phyloP scores from a whole-genome alignment of 2,888 invertebrate species.

The Tenthredo amoena region DNA sequence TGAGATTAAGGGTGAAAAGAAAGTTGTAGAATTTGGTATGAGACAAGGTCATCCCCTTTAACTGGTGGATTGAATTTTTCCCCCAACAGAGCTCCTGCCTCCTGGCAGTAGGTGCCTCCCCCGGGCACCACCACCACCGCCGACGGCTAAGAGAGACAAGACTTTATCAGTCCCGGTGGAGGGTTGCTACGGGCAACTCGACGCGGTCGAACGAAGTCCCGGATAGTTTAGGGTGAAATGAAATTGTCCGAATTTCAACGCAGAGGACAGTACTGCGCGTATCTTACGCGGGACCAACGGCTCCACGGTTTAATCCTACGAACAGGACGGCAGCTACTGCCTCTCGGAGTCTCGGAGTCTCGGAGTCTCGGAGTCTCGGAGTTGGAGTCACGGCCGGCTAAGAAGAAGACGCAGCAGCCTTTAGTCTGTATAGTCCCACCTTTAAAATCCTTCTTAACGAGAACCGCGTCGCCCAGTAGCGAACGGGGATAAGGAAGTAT shows the following conservation, averaged over 20 bases:
- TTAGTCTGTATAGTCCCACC: slow-evolving; percentile 26
- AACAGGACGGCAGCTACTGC: slow-evolving; percentile 51
- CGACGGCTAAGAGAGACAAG: slow-evolving; percentile 69
- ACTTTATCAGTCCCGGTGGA: slow-evolving; percentile 69
- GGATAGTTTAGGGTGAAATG: slow-evolving; percentile 67
- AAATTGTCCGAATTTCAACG: slow-evolving; percentile 69
- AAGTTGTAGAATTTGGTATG: slow-evolving; percentile 35
- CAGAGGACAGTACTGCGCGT: slow-evolving; percentile 56
- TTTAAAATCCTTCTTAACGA: slow-evolving; percentile 22
- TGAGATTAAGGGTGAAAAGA: not conserved
- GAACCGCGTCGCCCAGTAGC: slow-evolving; percentile 15
- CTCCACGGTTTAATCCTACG: slow-evolving; percentile 64
- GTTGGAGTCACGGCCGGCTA: slow-evolving; percentile 15
- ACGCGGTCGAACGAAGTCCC: slow-evolving; percentile 61
- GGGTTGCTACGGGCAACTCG: slow-evolving; percentile 77
- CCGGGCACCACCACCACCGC: slow-evolving; percentile 54
- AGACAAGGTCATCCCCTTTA: slow-evolving; percentile 74
- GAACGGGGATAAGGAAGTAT: not conserved
- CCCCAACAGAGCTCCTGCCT: slow-evolving; percentile 56
- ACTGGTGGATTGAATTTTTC: slow-evolving; percentile 76
- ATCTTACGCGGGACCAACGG: slow-evolving; percentile 61
- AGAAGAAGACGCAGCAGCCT: slow-evolving; percentile 59
- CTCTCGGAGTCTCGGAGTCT: not conserved
- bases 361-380: not conserved
- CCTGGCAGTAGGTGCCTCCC: slow-evolving; percentile 60